A percentile compares a stretch with the other conserved stretches of the same genome.
Conservation (phyloP, 1,140 invertebrate genomes). For the Saccostrea glomerata region DNA sequence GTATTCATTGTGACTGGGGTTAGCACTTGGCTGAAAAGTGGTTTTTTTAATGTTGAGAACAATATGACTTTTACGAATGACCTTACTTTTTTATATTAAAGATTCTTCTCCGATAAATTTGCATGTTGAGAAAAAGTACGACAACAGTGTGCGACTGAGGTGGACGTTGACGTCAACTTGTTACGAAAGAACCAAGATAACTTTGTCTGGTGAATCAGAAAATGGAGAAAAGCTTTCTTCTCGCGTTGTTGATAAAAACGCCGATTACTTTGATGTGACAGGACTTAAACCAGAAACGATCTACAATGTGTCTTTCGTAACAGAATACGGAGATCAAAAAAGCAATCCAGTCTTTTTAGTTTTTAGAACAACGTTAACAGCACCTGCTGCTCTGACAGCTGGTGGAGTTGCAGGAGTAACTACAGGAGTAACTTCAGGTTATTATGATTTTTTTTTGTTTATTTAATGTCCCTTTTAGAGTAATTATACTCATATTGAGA, state of each 20-base stretch:
- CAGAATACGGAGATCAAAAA: constrained; percentile 12
- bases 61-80: no score
- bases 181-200: background rate
- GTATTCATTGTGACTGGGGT: no score
- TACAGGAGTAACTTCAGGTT: background rate
- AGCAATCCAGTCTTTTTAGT: constrained; percentile 45
- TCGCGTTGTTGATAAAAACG: background rate
- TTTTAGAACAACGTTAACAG: background rate
- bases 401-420: background rate
- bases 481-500: no score
- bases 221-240: background rate
- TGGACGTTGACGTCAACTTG: background rate
- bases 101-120: background rate
- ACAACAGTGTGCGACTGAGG: background rate
- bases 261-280: background rate
- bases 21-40: no score
- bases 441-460: no score
- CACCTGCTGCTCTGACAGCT: background rate
- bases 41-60: no score
- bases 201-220: background rate
- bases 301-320: constrained; percentile 42
- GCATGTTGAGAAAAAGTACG: background rate
- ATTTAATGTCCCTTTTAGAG: no score
- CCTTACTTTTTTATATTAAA: no score
- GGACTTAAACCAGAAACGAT: constrained; percentile 24